phyloP scores from a whole-genome alignment of 2,888 invertebrate species.

The Drosophila heteroneura region DNA sequence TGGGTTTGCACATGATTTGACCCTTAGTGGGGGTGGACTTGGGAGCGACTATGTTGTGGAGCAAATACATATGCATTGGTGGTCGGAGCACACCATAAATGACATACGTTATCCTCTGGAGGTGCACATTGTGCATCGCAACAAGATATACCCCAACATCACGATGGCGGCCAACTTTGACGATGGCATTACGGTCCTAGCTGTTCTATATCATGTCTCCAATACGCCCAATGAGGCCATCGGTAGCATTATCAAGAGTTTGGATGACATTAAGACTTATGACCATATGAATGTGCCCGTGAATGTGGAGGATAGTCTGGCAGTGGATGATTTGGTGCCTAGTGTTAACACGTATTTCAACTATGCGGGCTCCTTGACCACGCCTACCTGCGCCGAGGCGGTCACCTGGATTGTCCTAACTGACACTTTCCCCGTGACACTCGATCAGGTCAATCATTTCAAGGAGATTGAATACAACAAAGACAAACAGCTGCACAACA shows the following conservation, averaged over 20 bases:
- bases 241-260: conserved; percentile 75
- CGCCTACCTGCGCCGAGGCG: conserved; percentile 90
- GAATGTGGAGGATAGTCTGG: conserved; percentile 68
- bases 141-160: conserved; percentile 85
- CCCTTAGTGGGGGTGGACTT: conserved; percentile 86
- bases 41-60: conserved; percentile 87
- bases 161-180: conserved; percentile 86
- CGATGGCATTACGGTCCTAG: conserved; percentile 88
- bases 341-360: conserved; percentile 87
- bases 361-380: conserved; percentile 91
- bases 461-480: conserved; percentile 82
- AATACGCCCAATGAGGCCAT: conserved; percentile 78
- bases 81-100: conserved; percentile 92
- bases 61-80: conserved; percentile 94
- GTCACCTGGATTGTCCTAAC: conserved; percentile 91
- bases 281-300: conserved; percentile 71
- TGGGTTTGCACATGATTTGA: conserved; percentile 73
- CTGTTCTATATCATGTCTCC: conserved; percentile 87
- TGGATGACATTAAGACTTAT: conserved; percentile 74
- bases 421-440: conserved; percentile 86
- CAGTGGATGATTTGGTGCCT: conserved; percentile 86
- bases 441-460: conserved; percentile 86
- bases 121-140: conserved; percentile 89
- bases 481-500: conserved; percentile 84
- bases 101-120: conserved; percentile 88